Base-by-base conservation (phyloP, 2,113 vertebrate species). In the Corynorhinus townsendii region DNA sequence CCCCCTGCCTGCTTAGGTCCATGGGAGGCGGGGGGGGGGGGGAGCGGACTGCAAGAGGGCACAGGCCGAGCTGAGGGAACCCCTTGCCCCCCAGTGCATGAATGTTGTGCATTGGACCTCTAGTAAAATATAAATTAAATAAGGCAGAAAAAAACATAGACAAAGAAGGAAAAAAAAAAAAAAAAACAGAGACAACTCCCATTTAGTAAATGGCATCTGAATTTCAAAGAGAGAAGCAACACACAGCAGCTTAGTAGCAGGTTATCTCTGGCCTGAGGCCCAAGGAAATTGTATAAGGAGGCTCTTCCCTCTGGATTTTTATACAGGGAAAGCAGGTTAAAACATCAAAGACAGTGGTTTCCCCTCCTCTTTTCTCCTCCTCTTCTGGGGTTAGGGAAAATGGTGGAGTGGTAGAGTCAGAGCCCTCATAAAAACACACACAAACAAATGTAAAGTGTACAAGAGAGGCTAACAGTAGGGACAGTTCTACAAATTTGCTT, bases 81-180 rank as follows among this genome's bases (percentile, higher is more conserved):
- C 56, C 22, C 56, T 8, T 3, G 0, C 8, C 17, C 22, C 8
- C 56, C 56, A 59, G 56, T 24, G 22, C 22, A 59, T 59, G 56
- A 59, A 59, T 59, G 56, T 59, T 3, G 3, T 56, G 8, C 54
- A 24, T 9, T 24, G 22, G 54, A 24, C 8, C 56, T 59, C 22
- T 24, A 59, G 56, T 30, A 94, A 92, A 81, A 85, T 64, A 80
- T 76, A 84, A 94, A 14, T 85, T 10, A 95, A 86, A 54, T 71
- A 77, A 71, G 52, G 45, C 35, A 54, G 12, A 22, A 73, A 72
- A 79, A 85, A 45, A 76, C 5, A 22, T n/a, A 95, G 16, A 35
- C 24, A 88, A 90, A 68, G 79, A 91, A 73, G 28, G 28, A 88
- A 59, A 83, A 90, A 76, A 40, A 40, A 45, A 92, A 85, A 92